Percentiles rank a stretch among this genome's conserved stretches.
phyloP scores from a whole-genome alignment of 2,888 invertebrate genomes.

The Meteorus colon region DNA sequence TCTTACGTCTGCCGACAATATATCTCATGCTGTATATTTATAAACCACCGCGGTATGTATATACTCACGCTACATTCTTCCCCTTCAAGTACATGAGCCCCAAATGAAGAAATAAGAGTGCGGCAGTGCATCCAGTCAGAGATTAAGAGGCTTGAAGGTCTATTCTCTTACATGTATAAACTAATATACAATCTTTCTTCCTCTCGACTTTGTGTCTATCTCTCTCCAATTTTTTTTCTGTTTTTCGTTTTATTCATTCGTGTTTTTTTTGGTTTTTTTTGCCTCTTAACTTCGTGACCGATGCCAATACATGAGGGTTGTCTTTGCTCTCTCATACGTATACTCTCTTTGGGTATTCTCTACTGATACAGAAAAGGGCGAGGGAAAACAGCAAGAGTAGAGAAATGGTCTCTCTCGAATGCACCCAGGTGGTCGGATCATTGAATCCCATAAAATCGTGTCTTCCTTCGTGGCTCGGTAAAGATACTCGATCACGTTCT shows the following conservation, averaged over 20 bases:
- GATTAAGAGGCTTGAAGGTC: slow-evolving; percentile 57
- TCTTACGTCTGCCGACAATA: not conserved
- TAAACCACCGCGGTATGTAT: slow-evolving; percentile 20
- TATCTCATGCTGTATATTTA: slow-evolving; percentile 20
- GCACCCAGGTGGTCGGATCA: slow-evolving; percentile 59
- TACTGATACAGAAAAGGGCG: slow-evolving; percentile 24
- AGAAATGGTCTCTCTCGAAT: slow-evolving; percentile 42
- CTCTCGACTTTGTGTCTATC: slow-evolving; percentile 23
- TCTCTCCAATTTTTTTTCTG: not conserved
- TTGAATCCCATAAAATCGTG: slow-evolving; percentile 57
- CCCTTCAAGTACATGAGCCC: slow-evolving; percentile 34
- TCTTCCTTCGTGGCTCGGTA: slow-evolving; percentile 46
- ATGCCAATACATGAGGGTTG: slow-evolving; percentile 10
- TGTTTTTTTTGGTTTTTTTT: not conserved
- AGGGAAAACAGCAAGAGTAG: slow-evolving; percentile 29
- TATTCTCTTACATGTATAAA: slow-evolving; percentile 41
- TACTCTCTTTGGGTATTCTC: not conserved
- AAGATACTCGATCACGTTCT: slow-evolving; percentile 42
- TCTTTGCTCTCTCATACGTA: slow-evolving; percentile 6
- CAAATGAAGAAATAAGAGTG: slow-evolving; percentile 64
- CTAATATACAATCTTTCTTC: slow-evolving; percentile 19
- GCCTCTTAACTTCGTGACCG: slow-evolving; percentile 37
- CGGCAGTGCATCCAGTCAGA: slow-evolving; percentile 54
- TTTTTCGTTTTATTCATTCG: not conserved
- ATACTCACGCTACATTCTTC: not conserved